A percentile compares a stretch with the other conserved stretches of the same genome.
Evolutionary conservation across 2,888 invertebrate species (phyloP).

Genomic region (Nephrocerus scutellatus): DNA sequence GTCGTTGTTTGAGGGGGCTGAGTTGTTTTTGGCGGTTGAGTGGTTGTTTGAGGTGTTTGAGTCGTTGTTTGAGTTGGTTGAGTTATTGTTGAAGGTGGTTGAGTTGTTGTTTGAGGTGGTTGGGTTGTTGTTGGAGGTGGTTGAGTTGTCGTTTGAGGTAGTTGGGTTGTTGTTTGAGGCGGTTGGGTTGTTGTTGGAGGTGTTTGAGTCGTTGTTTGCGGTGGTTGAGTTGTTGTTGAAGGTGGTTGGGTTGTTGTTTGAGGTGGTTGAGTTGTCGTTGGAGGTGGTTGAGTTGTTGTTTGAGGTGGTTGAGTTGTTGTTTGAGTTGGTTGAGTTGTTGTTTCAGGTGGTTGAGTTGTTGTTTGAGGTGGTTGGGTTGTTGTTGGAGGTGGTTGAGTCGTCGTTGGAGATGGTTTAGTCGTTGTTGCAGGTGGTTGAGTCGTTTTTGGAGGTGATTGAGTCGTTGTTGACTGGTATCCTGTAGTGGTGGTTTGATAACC

Average conservation of each 20-base stretch:
- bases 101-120: slow-evolving; percentile 17
- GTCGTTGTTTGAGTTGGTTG: slow-evolving; percentile 22
- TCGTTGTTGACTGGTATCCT: slow-evolving; percentile 18
- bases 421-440: slow-evolving; percentile 7
- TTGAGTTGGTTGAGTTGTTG: slow-evolving; percentile 3
- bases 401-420: slow-evolving; percentile 17
- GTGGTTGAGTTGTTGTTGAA: slow-evolving; percentile 13
- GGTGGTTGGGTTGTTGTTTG: slow-evolving; percentile 6
- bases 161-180: slow-evolving; percentile 9
- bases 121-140: too few species aligned
- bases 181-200: slow-evolving; percentile 7
- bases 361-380: slow-evolving; percentile 9
- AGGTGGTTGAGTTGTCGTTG: slow-evolving; percentile 15
- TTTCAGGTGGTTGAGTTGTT: slow-evolving; percentile 11
- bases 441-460: slow-evolving; percentile 4
- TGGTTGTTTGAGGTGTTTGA: slow-evolving; percentile 6
- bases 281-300: slow-evolving; percentile 16
- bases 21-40: slow-evolving; percentile 11
- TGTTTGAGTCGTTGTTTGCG: slow-evolving; percentile 11
- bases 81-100: slow-evolving; percentile 17
- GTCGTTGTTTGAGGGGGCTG: slow-evolving; percentile 14
- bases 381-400: slow-evolving; percentile 11
- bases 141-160: not conserved
- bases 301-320: slow-evolving; percentile 9
- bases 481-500: slow-evolving; percentile 27